These are phyloP conservation scores for cattle (Bos taurus) DNA, from an alignment of 2,113 vertebrate genomes.

Conservation along the genomic window ARS-UCD2.0 NC_037328.1:75193501-75194000, in stretches of 20 bases:
- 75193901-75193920: neutral
- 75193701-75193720: neutral
- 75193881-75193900: neutral
- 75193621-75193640: neutral
- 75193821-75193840: neutral
- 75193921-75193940: neutral
- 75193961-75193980: neutral
- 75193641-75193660: neutral
- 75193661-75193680: neutral
- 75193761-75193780: neutral
- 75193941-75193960: neutral
- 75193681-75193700: neutral
- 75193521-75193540: neutral
- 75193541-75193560: neutral
- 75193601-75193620: neutral
- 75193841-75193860: neutral
- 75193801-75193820: neutral
- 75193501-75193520: neutral
- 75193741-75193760: neutral
- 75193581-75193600: neutral
- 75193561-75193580: neutral
- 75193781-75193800: neutral
- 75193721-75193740: neutral
- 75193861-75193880: neutral
- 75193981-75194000: neutral